phyloP scores from a whole-genome alignment of 2,888 invertebrate genomes.

The Philopedon plagiatum region DNA sequence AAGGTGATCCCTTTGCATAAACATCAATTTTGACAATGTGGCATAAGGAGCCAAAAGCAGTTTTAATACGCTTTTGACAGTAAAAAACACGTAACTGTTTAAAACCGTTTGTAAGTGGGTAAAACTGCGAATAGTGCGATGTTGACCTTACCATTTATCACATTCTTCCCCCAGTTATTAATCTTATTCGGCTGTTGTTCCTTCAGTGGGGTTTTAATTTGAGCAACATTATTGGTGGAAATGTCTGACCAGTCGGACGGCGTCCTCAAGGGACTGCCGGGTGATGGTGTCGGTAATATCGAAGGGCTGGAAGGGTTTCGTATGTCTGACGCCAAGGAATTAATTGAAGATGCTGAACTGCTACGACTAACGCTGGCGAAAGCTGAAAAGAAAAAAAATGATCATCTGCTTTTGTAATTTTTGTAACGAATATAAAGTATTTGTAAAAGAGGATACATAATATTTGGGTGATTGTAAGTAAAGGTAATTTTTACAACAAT shows the following conservation, averaged over 20 bases:
- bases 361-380: conserved; percentile 73
- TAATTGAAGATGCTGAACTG: conserved; percentile 77
- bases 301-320: conserved; percentile 64
- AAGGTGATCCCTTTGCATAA: no score
- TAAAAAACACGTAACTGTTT: no score
- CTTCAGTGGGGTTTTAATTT: conserved; percentile 70
- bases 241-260: conserved; percentile 73
- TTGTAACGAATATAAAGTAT: no score
- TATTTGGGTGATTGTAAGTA: no score
- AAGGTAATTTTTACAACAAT: no score
- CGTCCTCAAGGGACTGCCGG: conserved; percentile 67
- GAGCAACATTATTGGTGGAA: conserved; percentile 65
- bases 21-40: no score
- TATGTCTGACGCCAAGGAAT: conserved; percentile 71
- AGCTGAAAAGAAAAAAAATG: conserved; percentile 12
- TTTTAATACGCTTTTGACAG: no score
- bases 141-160: conserved; percentile 53
- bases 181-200: conserved; percentile 68
- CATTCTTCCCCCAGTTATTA: conserved; percentile 62
- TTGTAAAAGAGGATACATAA: no score
- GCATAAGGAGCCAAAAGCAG: no score
- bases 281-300: conserved; percentile 64
- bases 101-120: no score
- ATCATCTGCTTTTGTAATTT: no score
- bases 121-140: no score